Evolutionary conservation across 2,888 invertebrate species (phyloP).

Genomic region (Sipha maydis): DNA sequence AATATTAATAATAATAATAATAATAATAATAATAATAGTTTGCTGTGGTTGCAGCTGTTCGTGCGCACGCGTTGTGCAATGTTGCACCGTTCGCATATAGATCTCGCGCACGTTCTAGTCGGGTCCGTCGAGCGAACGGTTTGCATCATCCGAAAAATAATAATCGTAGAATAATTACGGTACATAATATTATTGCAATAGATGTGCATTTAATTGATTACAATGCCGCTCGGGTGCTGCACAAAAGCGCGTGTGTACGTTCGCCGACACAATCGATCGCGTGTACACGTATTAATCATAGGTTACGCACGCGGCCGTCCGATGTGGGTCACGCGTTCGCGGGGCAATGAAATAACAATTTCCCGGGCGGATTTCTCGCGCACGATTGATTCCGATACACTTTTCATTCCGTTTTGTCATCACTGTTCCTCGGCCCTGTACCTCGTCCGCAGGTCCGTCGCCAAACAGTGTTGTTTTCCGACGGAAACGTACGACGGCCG

Average conservation of each 20-base stretch:
- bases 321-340: slow-evolving; percentile 39
- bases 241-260: not conserved
- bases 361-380: slow-evolving; percentile 44
- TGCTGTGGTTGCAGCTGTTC: no score
- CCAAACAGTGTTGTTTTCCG: no score
- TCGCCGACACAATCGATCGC: not conserved
- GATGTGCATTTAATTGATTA: slow-evolving; percentile 33
- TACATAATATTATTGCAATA: not conserved
- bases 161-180: not conserved
- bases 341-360: slow-evolving; percentile 38
- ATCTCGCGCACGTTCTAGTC: not conserved
- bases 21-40: no score
- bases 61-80: not conserved
- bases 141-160: not conserved
- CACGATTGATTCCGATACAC: slow-evolving; percentile 45
- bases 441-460: no score
- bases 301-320: not conserved
- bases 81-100: not conserved
- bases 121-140: not conserved
- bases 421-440: no score
- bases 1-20: no score
- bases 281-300: not conserved
- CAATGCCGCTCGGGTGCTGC: not conserved
- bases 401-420: no score
- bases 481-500: no score